A percentile compares a stretch with the other conserved stretches of the same genome.
These are phyloP conservation scores for Sinotaia quadrata DNA, from an alignment of 2,888 invertebrate species.

Conservation along the genomic window DNA sequence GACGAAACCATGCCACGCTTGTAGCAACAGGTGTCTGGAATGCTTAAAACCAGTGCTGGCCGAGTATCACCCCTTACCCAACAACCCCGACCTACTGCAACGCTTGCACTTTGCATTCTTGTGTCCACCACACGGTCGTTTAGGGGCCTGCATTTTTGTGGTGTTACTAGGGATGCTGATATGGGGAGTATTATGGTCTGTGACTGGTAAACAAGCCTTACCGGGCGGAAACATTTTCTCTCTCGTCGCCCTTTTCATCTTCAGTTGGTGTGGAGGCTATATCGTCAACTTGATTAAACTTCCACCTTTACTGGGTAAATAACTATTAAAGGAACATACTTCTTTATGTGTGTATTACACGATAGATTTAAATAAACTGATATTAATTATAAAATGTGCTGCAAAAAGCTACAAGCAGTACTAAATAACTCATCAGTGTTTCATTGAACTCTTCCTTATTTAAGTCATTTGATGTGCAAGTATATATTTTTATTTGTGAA, in stretches of 20 bases:
- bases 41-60: slow-evolving; percentile 52
- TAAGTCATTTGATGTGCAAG: no score
- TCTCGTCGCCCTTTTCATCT: slow-evolving; percentile 60
- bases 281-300: slow-evolving; percentile 55
- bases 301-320: slow-evolving; percentile 66
- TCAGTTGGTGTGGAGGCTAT: slow-evolving; percentile 62
- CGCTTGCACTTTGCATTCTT: slow-evolving; percentile 53
- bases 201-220: slow-evolving; percentile 56
- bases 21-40: slow-evolving; percentile 36
- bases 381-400: no score
- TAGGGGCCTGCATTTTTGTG: slow-evolving; percentile 72
- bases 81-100: slow-evolving; percentile 42
- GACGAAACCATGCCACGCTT: slow-evolving; percentile 33
- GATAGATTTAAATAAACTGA: no score
- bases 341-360: no score
- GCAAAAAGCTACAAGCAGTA: no score
- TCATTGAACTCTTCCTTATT: no score
- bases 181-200: slow-evolving; percentile 55
- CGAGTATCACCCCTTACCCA: slow-evolving; percentile 56
- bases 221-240: slow-evolving; percentile 68
- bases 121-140: slow-evolving; percentile 68
- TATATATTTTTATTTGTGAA: no score
- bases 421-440: no score
- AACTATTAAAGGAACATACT: no score
- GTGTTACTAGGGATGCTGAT: slow-evolving; percentile 46